phyloP scores from a whole-genome alignment of 2,113 vertebrate species.

The Raja brachyura region DNA sequence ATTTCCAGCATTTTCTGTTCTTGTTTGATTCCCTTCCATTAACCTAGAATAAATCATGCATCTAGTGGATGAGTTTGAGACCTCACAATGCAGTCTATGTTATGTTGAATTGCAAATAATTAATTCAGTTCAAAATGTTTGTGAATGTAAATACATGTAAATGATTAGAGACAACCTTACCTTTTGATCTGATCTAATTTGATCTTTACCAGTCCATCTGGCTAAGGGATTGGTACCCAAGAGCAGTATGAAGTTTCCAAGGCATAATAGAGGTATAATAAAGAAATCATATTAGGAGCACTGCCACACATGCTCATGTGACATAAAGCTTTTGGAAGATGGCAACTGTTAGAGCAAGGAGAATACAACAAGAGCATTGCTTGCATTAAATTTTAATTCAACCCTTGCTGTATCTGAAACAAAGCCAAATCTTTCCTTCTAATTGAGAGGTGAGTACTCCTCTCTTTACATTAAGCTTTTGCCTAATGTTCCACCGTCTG shows the following conservation, averaged over 20 bases:
- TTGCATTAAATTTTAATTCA: conserved; percentile 6
- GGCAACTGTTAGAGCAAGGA: neutral
- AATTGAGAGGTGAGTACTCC: neutral
- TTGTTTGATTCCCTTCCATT: neutral
- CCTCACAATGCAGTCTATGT: neutral
- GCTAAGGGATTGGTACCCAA: neutral
- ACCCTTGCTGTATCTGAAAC: neutral
- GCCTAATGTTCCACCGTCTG: neutral
- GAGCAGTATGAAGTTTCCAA: neutral
- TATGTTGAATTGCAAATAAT: neutral
- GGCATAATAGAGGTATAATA: neutral
- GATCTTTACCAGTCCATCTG: neutral
- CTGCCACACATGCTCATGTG: neutral
- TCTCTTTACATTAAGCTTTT: neutral
- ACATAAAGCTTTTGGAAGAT: neutral
- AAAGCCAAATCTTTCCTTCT: neutral
- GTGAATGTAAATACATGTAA: no score
- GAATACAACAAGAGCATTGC: neutral
- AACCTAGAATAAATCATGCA: neutral
- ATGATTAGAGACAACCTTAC: neutral
- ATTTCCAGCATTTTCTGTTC: no score
- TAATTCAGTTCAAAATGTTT: neutral
- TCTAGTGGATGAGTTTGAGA: neutral
- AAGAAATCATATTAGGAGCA: neutral
- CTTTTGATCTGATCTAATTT: neutral